phyloP scores from a whole-genome alignment of 1,140 invertebrate species.

The Pogonognathellus flavescens region DNA sequence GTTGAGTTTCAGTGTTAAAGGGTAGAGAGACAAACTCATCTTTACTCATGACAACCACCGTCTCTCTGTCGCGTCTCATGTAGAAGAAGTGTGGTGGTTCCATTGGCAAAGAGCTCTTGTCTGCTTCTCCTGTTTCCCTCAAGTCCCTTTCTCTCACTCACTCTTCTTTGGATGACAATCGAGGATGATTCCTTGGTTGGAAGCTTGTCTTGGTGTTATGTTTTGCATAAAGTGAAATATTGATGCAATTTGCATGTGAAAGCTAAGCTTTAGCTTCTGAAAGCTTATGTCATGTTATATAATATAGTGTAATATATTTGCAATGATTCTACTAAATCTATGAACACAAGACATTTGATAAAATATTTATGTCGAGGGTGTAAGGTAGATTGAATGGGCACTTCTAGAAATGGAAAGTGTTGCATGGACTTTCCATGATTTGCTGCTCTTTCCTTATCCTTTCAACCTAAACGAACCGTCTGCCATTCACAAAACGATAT shows the following conservation, averaged over 20 bases:
- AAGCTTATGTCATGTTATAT: conserved; percentile 47
- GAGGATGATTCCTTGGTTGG: conserved; percentile 32
- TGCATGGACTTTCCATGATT: conserved; percentile 27
- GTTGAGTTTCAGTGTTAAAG: background rate
- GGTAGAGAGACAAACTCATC: conserved; percentile 16
- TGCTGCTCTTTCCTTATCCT: background rate
- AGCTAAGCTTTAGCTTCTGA: conserved; percentile 46
- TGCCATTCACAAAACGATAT: too few relatives aligned
- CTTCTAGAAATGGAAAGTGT: conserved; percentile 12
- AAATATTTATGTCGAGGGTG: conserved; percentile 7
- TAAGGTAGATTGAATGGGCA: conserved; percentile 13
- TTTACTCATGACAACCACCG: background rate
- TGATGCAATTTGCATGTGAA: conserved; percentile 47
- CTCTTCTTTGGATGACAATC: background rate
- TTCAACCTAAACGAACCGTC: too few relatives aligned
- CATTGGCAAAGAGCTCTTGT: too few relatives aligned
- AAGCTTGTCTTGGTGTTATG: conserved; percentile 36
- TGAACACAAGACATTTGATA: conserved; percentile 3
- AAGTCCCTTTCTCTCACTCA: background rate
- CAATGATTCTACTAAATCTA: conserved; percentile 22
- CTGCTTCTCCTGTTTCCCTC: background rate
- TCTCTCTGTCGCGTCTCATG: background rate
- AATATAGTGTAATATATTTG: background rate
- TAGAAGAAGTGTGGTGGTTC: too few relatives aligned
- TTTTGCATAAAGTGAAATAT: conserved; percentile 50